Percentiles rank a stretch among this genome's conserved stretches.
phyloP scores from a whole-genome alignment of 2,888 invertebrate genomes.

The Gymnoscelis rufifasciata region DNA sequence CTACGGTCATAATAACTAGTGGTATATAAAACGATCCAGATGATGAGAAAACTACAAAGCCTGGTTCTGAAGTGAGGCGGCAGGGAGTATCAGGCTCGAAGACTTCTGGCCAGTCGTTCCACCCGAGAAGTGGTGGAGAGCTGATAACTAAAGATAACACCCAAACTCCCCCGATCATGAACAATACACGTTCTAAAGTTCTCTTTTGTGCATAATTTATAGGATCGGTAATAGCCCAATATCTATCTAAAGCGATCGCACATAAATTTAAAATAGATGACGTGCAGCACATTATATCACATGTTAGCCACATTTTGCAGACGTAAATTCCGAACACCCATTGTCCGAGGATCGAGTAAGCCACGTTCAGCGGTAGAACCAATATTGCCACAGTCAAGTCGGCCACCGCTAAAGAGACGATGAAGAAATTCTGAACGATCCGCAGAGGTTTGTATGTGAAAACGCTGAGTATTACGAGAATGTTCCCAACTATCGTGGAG shows the following conservation, averaged over 20 bases:
- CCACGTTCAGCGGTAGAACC: conserved; percentile 95
- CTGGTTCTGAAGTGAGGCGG: conserved; percentile 90
- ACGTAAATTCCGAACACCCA: conserved; percentile 96
- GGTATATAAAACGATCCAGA: conserved; percentile 97
- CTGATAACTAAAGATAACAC: conserved; percentile 90
- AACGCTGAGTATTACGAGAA: conserved; percentile 95
- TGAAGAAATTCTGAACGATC: conserved; percentile 97
- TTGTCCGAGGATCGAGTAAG: conserved; percentile 91
- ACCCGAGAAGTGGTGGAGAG: conserved; percentile 93
- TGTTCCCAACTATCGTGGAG: conserved; percentile 93
- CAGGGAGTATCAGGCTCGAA: conserved; percentile 89
- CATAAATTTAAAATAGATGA: conserved; percentile 96
- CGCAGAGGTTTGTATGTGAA: conserved; percentile 95
- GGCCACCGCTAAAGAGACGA: conserved; percentile 95
- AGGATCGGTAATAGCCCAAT: conserved; percentile 96
- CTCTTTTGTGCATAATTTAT: conserved; percentile 96
- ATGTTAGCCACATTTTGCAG: conserved; percentile 97
- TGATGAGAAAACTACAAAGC: conserved; percentile 95
- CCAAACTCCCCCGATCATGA: conserved; percentile 94
- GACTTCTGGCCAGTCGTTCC: conserved; percentile 96
- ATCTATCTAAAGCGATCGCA: conserved; percentile 96
- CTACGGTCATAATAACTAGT: conserved; percentile 95
- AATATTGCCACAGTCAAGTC: conserved; percentile 94
- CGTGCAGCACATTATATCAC: conserved; percentile 97
- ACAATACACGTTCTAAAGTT: conserved; percentile 89